Evolutionary conservation across 1,140 invertebrate species (phyloP).

Genomic region (Dreissena rostriformis): DNA sequence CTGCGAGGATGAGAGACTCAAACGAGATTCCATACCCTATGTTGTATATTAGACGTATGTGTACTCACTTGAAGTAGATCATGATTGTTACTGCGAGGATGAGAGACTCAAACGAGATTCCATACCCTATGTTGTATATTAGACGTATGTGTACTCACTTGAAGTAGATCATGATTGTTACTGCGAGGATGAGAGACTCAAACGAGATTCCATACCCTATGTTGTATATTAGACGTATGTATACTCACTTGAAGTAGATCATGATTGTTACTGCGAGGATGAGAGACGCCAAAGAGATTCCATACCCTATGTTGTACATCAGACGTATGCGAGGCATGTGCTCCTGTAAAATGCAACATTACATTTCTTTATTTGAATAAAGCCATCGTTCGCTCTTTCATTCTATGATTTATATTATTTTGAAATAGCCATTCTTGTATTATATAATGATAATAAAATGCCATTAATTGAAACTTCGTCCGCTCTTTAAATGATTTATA

Average conservation of each 20-base stretch:
- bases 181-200: conserved; percentile 66
- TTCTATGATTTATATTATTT: no score
- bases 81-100: conserved; percentile 70
- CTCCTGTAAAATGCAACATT: conserved; percentile 57
- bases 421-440: no score
- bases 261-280: conserved; percentile 70
- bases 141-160: conserved; percentile 68
- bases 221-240: conserved; percentile 68
- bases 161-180: conserved; percentile 70
- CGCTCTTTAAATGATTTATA: no score
- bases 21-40: conserved; percentile 76
- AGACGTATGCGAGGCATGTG: conserved; percentile 68
- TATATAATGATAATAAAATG: no score
- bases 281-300: conserved; percentile 70
- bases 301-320: conserved; percentile 76
- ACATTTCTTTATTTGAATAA: no score
- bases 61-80: conserved; percentile 70
- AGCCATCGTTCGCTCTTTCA: no score
- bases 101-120: conserved; percentile 70
- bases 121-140: conserved; percentile 75
- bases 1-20: conserved; percentile 66
- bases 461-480: no score
- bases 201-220: conserved; percentile 76
- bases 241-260: conserved; percentile 71
- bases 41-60: conserved; percentile 68